Percentiles rank a stretch among this genome's conserved stretches.
Conservation (phyloP, 2,113 vertebrate genomes). For the Alethe diademata region DNA sequence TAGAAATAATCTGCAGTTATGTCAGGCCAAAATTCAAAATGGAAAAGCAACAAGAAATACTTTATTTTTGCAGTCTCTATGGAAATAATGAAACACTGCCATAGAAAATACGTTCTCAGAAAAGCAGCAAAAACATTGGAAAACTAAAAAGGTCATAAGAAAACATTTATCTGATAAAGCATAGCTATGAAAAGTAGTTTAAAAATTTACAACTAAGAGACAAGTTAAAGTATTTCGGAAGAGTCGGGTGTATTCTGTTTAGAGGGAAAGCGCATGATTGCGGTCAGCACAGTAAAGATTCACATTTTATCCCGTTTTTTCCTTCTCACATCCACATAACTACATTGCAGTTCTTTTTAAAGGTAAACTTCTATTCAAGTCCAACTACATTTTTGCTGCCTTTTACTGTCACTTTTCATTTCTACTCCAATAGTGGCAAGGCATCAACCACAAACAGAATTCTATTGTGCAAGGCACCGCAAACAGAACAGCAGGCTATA, state of each 20-base stretch:
- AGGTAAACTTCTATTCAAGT: not conserved
- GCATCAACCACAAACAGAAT: not conserved
- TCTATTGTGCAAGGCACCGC: not conserved
- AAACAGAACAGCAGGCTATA: not conserved
- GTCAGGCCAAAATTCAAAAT: not conserved
- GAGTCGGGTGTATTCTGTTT: not conserved
- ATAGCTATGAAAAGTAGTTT: not conserved
- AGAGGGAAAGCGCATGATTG: accelerated
- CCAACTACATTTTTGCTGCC: not conserved
- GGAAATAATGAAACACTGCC: not conserved
- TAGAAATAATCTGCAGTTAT: not conserved
- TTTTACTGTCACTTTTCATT: not conserved
- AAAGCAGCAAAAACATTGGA: not conserved
- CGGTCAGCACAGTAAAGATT: not conserved
- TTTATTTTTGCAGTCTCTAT: not conserved
- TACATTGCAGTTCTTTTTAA: not conserved
- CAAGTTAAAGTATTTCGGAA: not conserved
- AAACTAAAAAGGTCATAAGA: not conserved
- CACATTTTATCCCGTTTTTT: accelerated
- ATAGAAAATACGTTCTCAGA: not conserved
- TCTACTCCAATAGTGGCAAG: not conserved
- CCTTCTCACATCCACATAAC: not conserved
- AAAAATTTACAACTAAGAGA: not conserved
- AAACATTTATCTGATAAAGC: not conserved
- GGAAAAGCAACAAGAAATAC: not conserved